Conservation (phyloP, 2,113 vertebrate species). For the Epinephelus cyanopodus region DNA sequence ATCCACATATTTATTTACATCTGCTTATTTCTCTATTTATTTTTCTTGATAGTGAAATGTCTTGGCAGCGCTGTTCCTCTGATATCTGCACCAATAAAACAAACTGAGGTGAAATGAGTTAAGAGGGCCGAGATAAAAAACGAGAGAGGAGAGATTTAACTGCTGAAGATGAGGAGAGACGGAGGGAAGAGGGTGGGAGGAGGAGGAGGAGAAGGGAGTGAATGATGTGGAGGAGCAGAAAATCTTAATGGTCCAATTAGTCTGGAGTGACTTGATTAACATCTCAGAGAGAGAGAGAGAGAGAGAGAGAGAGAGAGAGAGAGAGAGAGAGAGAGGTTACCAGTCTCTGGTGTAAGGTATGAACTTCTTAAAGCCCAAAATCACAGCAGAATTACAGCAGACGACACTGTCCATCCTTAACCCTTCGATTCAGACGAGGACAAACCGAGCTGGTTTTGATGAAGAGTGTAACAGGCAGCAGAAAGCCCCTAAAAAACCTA, state of each 20-base stretch:
- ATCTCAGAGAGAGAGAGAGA: constrained; percentile 54
- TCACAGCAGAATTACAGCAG: too few relatives aligned
- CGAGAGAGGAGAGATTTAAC: constrained; percentile 34
- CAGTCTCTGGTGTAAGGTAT: too few relatives aligned
- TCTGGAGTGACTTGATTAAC: constrained; percentile 70
- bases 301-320: constrained; percentile 54
- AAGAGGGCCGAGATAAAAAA: constrained; percentile 1
- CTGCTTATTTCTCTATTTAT: constrained; percentile 23
- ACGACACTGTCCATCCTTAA: too few relatives aligned
- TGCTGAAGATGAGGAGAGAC: constrained; percentile 27
- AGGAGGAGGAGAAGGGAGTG: not conserved
- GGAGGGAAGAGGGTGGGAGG: not conserved
- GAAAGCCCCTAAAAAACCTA: too few relatives aligned
- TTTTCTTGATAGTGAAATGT: constrained; percentile 35
- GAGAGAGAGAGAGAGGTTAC: not conserved
- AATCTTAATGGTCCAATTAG: constrained; percentile 81
- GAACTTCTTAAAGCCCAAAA: too few relatives aligned
- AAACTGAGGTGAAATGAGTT: constrained; percentile 27
- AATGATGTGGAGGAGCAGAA: constrained; percentile 69
- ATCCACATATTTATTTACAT: constrained; percentile 38
- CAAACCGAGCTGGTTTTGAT: too few relatives aligned
- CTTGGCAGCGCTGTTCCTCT: constrained; percentile 23
- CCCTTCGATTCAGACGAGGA: too few relatives aligned
- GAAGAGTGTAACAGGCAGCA: too few relatives aligned
- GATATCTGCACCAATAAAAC: constrained; percentile 33